Evolutionary conservation across 2,888 invertebrate species (phyloP).

Genomic region (Cenopis cana): DNA sequence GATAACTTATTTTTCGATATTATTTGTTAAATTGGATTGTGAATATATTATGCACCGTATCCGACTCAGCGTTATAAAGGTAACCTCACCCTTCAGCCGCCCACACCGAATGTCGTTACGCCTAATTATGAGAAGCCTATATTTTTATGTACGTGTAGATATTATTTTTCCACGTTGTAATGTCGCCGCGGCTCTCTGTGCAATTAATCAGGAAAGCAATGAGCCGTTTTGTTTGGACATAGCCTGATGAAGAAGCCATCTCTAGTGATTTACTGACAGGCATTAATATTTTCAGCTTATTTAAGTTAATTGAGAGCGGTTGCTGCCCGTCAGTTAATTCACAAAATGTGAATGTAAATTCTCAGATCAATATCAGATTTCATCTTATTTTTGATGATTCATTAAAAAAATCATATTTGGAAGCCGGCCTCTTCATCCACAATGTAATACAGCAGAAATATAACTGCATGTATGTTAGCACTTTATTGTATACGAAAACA

Average conservation of each 20-base stretch:
- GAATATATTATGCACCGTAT: background rate
- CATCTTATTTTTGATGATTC: background rate
- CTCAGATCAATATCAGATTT: background rate
- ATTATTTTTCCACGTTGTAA: constrained; percentile 70
- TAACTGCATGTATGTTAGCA: too few relatives aligned
- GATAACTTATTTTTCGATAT: background rate
- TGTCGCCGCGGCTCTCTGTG: constrained; percentile 75
- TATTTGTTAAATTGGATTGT: background rate
- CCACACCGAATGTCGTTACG: constrained; percentile 9
- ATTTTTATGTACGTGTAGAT: constrained; percentile 48
- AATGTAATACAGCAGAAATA: background rate
- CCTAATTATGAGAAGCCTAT: constrained; percentile 22
- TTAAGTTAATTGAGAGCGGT: constrained; percentile 43
- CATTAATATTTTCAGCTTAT: constrained; percentile 45
- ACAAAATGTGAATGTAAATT: constrained; percentile 7
- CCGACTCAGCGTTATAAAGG: too few relatives aligned
- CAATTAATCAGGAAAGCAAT: constrained; percentile 84
- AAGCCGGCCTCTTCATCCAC: background rate
- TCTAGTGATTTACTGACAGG: constrained; percentile 45
- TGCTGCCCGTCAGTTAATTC: constrained; percentile 1
- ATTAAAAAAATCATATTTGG: background rate
- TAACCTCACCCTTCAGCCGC: background rate
- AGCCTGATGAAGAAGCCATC: constrained; percentile 67
- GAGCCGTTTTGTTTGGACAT: constrained; percentile 82
- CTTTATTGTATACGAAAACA: too few relatives aligned